Conservation (phyloP, 2,797 vertebrate genomes). For the Xerus rutilus region DNA sequence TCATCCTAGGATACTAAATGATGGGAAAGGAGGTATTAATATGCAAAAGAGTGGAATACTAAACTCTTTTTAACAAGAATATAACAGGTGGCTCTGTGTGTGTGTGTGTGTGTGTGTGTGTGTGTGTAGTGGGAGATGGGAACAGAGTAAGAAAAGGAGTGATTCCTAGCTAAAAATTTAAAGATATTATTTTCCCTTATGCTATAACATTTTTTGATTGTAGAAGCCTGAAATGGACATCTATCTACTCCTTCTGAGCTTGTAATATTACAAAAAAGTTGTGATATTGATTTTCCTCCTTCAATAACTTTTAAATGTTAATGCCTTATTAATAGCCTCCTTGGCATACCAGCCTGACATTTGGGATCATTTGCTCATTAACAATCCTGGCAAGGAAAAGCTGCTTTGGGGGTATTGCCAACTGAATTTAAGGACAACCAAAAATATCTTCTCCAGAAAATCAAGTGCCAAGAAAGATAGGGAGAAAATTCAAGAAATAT, state of each 20-base stretch:
- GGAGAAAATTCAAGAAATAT: conserved; percentile 58
- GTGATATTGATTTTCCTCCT: conserved; percentile 67
- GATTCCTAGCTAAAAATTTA: conserved; percentile 49
- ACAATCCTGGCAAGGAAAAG: conserved; percentile 66
- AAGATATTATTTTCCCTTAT: conserved; percentile 48
- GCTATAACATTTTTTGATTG: conserved; percentile 22
- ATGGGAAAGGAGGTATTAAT: not conserved
- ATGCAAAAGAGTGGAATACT: conserved; percentile 50
- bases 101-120: not conserved
- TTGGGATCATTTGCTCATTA: conserved; percentile 79
- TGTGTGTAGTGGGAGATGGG: not conserved
- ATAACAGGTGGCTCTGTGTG: not conserved
- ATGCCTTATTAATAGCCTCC: conserved; percentile 76
- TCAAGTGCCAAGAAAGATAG: conserved; percentile 65
- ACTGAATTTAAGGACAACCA: conserved; percentile 75
- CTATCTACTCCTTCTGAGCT: conserved; percentile 61
- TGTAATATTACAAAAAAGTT: conserved; percentile 40
- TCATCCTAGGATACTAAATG: conserved; percentile 11
- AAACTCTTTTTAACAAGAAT: conserved; percentile 49
- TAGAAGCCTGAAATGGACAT: conserved; percentile 63
- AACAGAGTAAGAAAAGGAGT: conserved; percentile 54
- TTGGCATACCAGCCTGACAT: conserved; percentile 74
- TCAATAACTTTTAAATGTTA: conserved; percentile 79
- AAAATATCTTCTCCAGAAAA: conserved; percentile 71
- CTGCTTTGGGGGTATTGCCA: conserved; percentile 59